A percentile compares a stretch with the other conserved stretches of the same genome.
Evolutionary conservation across 2,113 vertebrate species (phyloP).

Genomic region (Todiramphus chloris): DNA sequence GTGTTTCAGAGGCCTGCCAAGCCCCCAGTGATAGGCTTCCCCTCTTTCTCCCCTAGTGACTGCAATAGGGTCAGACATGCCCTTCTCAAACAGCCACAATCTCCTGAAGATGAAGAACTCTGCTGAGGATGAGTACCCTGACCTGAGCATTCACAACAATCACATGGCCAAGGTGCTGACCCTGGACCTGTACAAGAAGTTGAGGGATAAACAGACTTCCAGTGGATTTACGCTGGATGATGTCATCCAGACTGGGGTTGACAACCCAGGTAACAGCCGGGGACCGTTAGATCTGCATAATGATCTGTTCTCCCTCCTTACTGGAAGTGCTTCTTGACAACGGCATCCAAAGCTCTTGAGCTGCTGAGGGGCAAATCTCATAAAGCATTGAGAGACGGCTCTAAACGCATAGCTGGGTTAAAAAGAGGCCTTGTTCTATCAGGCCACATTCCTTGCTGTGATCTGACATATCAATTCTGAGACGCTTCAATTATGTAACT

Average conservation of each 20-base stretch:
- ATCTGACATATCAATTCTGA: neutral
- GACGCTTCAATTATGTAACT: conserved; percentile 53
- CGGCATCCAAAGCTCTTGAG: neutral
- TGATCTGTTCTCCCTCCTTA: conserved; percentile 62
- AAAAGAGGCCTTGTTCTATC: neutral
- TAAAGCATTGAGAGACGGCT: neutral
- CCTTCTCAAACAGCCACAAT: conserved; percentile 96
- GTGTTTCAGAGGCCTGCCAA: neutral
- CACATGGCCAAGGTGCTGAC: conserved; percentile 94
- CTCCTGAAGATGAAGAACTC: conserved; percentile 82
- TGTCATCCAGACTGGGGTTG: conserved; percentile 92
- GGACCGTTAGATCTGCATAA: neutral
- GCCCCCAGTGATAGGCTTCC: conserved; percentile 27
- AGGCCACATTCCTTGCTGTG: neutral
- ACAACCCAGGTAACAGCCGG: conserved; percentile 89
- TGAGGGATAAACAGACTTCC: conserved; percentile 85
- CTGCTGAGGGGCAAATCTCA: neutral
- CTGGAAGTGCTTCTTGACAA: conserved; percentile 68
- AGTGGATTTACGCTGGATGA: conserved; percentile 94
- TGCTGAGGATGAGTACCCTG: conserved; percentile 85
- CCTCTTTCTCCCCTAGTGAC: conserved; percentile 47
- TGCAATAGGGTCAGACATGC: conserved; percentile 84
- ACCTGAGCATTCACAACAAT: conserved; percentile 93
- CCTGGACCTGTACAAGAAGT: conserved; percentile 80
- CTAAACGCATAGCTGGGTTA: neutral